Conservation (phyloP, 1,140 invertebrate genomes). For the Trichoplusia ni region DNA sequence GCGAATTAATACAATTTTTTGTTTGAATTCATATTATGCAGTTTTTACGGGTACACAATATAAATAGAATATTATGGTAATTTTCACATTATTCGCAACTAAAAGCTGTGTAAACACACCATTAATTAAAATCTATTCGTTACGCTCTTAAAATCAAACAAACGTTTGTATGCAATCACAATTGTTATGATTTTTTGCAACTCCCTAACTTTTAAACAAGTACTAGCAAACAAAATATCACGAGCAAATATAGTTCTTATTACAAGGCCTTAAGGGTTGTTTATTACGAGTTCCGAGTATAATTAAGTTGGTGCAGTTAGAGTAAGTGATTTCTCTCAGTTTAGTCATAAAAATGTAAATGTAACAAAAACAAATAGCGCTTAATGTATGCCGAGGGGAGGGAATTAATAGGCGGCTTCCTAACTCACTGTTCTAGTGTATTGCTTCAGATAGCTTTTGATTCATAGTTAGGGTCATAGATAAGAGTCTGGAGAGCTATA, state of each 20-base stretch:
- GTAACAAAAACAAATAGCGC: conserved; percentile 72
- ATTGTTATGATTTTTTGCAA: conserved; percentile 26
- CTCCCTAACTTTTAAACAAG: not conserved
- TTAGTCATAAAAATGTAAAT: conserved; percentile 80
- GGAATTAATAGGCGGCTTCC: conserved; percentile 59
- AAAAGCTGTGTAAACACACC: not conserved
- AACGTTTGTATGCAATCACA: conserved; percentile 26
- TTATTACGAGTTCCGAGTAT: not conserved
- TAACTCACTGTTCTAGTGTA: conserved; percentile 3
- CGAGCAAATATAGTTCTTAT: not conserved
- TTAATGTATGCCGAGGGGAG: conserved; percentile 73
- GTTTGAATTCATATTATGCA: too few species aligned
- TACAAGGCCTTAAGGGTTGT: not conserved
- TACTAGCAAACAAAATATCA: not conserved
- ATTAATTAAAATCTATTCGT: not conserved
- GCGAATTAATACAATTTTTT: too few species aligned
- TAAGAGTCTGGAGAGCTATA: too few species aligned
- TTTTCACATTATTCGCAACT: not conserved
- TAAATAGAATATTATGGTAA: not conserved
- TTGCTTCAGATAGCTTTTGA: not conserved
- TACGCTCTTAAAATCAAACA: conserved; percentile 19
- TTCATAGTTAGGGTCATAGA: too few species aligned
- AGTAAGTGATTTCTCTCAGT: conserved; percentile 68
- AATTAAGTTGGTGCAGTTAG: conserved; percentile 40
- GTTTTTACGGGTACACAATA: too few species aligned